Evolutionary conservation across 35 echinoderm and acorn worm species (phyloP), one percentile per base, ranked within the genome.

Genomic region (Anneissia japonica): DNA sequence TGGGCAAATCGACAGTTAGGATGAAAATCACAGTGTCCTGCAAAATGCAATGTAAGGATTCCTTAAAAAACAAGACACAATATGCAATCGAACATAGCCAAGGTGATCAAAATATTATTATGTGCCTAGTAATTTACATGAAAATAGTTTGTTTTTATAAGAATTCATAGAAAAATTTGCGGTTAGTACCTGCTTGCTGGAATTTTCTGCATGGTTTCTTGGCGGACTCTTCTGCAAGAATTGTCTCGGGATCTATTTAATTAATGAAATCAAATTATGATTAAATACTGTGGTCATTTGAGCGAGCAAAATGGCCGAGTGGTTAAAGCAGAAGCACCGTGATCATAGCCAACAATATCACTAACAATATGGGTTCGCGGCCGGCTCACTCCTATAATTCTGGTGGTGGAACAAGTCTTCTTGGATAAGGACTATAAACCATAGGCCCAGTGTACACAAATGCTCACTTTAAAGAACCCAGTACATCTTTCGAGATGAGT

Each of bases 11-110:
- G 6, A 80, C 91, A 93, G 40, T 37, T 88, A 0, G 43, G 39
- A 23, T 83, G 80, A 82, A 88, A 93, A 13, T 64, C 26, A 56
- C 91, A 93, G 39, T 83, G 46, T 80, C 91, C 91, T 93, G 51
- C n/a, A n/a, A n/a, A n/a, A 45, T 45, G 40, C 16, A 45, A 7
- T 45, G 40, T 45, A 45, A 45, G 5, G 4, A 45, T 45, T 45
- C 4, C 4, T 45, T 7, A 45, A 45, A 45, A 4, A 45, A 45
- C 4, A n/a, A n/a, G n/a, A n/a, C 40, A 45, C 40, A 45, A 45
- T 45, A 16, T n/a, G 40, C 4, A 7, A 45, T n/a, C n/a, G n/a
- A n/a, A n/a, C n/a, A n/a, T n/a, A n/a, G n/a, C n/a, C n/a, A n/a
- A n/a, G 0, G 1, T 19, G 34, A 0, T 82, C 1, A 41, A 39